phyloP scores from a whole-genome alignment of 30 jellyfish, hydroid and myxozoan genomes.

The Aurelia sp. region DNA sequence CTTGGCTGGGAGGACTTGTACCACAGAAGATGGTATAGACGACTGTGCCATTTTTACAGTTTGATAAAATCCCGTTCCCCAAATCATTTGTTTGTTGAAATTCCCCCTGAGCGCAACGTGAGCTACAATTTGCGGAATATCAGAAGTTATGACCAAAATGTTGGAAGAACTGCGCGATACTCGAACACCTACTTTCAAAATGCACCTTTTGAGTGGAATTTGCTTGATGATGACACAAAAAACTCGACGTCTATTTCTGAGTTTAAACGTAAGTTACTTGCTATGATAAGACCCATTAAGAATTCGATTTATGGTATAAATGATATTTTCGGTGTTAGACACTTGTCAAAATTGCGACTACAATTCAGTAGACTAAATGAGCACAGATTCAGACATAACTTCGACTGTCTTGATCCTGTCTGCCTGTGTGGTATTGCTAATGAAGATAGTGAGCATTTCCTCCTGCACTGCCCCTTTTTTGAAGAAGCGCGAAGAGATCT shows the following conservation, averaged over 20 bases:
- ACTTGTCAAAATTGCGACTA: slow-evolving; percentile 23
- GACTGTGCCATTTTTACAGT: too few species aligned
- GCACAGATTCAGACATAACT: slow-evolving; percentile 24
- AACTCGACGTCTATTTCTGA: slow-evolving; percentile 20
- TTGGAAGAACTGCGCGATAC: slow-evolving; percentile 33
- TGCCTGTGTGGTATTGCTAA: slow-evolving; percentile 40
- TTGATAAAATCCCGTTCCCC: slow-evolving; percentile 21
- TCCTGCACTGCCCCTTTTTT: slow-evolving; percentile 10
- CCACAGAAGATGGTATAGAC: too few species aligned
- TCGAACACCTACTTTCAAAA: slow-evolving; percentile 40
- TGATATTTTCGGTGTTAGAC: slow-evolving; percentile 13
- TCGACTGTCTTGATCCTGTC: slow-evolving; percentile 29
- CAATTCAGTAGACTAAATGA: slow-evolving; percentile 31
- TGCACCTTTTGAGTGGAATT: slow-evolving; percentile 59
- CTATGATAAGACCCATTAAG: slow-evolving; percentile 13
- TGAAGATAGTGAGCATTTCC: slow-evolving; percentile 7
- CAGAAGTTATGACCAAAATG: slow-evolving; percentile 22
- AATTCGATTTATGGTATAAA: background rate
- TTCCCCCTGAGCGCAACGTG: too few species aligned
- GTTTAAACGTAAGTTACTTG: slow-evolving; percentile 36
- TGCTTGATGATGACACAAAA: slow-evolving; percentile 41
- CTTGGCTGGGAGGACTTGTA: too few species aligned
- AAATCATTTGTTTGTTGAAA: too few species aligned
- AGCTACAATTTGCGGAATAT: background rate
- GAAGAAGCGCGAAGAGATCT: slow-evolving; percentile 46